Evolutionary conservation across 2,888 invertebrate species (phyloP).

Genomic region (Noctua pronuba): DNA sequence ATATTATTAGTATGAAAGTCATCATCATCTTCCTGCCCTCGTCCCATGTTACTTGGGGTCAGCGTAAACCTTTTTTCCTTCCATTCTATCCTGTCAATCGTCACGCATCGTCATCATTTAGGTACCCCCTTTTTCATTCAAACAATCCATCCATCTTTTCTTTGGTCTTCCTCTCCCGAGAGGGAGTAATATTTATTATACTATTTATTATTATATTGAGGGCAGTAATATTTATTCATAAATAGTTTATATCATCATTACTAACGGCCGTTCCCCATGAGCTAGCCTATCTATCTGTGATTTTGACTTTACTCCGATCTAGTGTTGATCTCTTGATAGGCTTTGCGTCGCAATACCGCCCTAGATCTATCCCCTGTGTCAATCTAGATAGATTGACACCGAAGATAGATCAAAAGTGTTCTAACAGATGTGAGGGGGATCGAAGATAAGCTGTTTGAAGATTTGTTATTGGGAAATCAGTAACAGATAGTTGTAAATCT

Average conservation of each 20-base stretch:
- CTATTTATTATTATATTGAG: no score
- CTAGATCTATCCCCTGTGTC: constrained; percentile 9
- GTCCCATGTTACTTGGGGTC: background rate
- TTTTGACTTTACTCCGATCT: background rate
- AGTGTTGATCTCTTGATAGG: constrained; percentile 4
- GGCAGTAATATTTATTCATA: background rate
- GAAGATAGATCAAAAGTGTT: background rate
- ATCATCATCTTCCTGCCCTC: background rate
- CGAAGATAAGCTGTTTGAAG: constrained; percentile 9
- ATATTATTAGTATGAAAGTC: background rate
- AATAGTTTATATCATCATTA: background rate
- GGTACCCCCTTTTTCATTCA: background rate
- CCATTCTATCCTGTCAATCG: background rate
- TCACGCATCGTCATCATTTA: background rate
- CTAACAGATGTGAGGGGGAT: background rate
- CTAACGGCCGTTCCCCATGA: background rate
- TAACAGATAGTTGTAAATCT: constrained; percentile 21
- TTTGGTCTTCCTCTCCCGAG: background rate
- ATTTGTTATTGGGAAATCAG: constrained; percentile 15
- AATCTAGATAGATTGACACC: background rate
- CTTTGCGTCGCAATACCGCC: background rate
- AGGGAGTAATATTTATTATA: background rate
- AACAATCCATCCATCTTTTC: background rate
- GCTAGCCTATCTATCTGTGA: background rate
- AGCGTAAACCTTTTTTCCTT: background rate